Evolutionary conservation across 53 echinoderm and acorn worm species (phyloP).

Genomic region (Luidia sarsii): DNA sequence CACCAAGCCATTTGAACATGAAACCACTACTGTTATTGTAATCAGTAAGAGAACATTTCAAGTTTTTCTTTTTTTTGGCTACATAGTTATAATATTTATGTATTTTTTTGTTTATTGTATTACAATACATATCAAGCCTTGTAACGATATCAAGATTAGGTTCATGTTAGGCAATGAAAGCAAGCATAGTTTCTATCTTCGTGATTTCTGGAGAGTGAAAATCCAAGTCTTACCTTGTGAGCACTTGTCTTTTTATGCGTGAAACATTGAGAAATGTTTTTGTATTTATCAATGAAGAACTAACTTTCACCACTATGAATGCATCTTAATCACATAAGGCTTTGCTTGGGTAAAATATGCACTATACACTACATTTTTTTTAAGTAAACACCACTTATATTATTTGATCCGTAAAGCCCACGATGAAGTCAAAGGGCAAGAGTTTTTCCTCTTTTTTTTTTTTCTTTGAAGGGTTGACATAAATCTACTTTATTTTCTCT

Average conservation of each 20-base stretch:
- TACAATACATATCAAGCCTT: conserved; percentile 51
- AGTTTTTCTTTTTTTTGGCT: conserved; percentile 7
- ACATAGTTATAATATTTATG: conserved; percentile 10
- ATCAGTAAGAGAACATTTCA: conserved; percentile 53
- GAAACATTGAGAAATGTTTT: no score
- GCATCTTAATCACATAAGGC: conserved; percentile 16
- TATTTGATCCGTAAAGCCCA: conserved; percentile 20
- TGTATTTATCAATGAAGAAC: no score
- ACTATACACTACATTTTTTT: conserved; percentile 49
- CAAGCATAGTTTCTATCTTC: conserved; percentile 1
- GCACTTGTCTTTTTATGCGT: no score
- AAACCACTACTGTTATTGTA: conserved; percentile 39
- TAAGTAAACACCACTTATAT: conserved; percentile 39
- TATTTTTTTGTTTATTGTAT: conserved; percentile 4
- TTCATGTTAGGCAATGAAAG: not conserved
- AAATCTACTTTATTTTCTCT: no score
- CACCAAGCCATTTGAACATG: conserved; percentile 55
- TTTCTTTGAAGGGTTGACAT: no score
- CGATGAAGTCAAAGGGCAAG: not conserved
- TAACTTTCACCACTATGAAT: conserved; percentile 17
- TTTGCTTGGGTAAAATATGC: conserved; percentile 54
- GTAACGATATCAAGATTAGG: not conserved
- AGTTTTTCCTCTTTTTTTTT: not conserved
- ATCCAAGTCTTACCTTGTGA: no score
- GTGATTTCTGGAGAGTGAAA: not conserved